Evolutionary conservation across 2,797 vertebrate genomes (phyloP).

Genomic region (Delichon dasypus): DNA sequence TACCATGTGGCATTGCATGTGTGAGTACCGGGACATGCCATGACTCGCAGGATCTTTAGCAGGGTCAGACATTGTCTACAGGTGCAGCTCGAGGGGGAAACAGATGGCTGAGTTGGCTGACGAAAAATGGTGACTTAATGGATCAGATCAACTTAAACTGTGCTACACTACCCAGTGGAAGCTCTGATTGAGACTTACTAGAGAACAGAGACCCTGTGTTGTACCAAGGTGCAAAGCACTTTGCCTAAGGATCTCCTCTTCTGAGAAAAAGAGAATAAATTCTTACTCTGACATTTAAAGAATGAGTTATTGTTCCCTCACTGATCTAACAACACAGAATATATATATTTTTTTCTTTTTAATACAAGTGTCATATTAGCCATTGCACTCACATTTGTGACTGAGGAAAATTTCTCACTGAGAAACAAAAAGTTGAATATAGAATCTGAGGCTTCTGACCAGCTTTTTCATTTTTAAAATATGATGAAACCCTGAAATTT

Average conservation of each 20-base stretch:
- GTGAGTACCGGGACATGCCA: background rate
- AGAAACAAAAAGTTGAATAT: background rate
- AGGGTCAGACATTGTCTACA: background rate
- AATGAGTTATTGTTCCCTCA: background rate
- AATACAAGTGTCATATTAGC: background rate
- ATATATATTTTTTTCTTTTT: background rate
- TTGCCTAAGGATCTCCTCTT: background rate
- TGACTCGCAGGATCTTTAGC: fast-evolving
- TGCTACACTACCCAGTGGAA: background rate
- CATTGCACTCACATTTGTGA: background rate
- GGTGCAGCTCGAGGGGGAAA: background rate
- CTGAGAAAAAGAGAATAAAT: background rate
- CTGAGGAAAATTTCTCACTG: background rate
- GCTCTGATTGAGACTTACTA: background rate
- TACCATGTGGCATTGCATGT: background rate
- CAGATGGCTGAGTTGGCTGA: background rate
- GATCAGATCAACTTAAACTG: background rate
- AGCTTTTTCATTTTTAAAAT: background rate
- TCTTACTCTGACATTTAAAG: background rate
- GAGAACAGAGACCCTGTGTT: background rate
- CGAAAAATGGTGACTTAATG: background rate
- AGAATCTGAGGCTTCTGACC: background rate
- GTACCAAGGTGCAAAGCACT: background rate
- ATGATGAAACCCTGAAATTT: background rate
- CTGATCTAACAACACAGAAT: background rate